phyloP scores from a whole-genome alignment of 2,113 vertebrate species.

The Xiphophorus couchianus region DNA sequence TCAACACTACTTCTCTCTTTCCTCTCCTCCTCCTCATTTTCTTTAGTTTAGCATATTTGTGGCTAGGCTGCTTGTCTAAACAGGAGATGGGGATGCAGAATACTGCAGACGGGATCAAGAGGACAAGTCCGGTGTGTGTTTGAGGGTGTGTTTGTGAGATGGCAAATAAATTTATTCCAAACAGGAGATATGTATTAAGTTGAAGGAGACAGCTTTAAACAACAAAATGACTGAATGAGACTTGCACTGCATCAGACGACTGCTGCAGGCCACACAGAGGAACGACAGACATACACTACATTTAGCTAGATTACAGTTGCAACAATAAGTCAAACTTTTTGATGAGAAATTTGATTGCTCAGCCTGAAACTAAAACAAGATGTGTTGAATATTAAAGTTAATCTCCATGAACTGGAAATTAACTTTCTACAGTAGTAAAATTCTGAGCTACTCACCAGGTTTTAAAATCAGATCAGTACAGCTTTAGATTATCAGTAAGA shows the following conservation, averaged over 20 bases:
- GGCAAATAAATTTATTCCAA: conserved; percentile 47
- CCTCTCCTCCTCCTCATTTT: conserved; percentile 48
- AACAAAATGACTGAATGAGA: conserved; percentile 47
- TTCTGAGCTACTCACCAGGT: too few relatives aligned
- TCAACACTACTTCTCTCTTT: conserved; percentile 43
- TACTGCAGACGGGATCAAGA: conserved; percentile 71
- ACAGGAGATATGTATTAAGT: conserved; percentile 53
- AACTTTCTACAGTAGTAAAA: too few relatives aligned
- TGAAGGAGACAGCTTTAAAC: conserved; percentile 44
- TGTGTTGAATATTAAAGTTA: too few relatives aligned
- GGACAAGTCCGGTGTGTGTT: conserved; percentile 53
- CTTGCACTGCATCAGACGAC: conserved; percentile 31
- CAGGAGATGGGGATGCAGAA: conserved; percentile 77
- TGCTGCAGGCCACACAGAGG: conserved; percentile 13
- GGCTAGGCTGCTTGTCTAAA: conserved; percentile 74
- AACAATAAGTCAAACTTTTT: too few relatives aligned
- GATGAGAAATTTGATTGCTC: too few relatives aligned
- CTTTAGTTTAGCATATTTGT: conserved; percentile 80
- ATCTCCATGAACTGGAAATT: too few relatives aligned
- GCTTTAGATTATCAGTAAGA: too few relatives aligned
- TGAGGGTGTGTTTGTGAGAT: conserved; percentile 16
- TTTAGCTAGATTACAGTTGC: neutral
- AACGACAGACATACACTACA: neutral
- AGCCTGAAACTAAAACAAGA: too few relatives aligned
- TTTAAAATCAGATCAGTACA: too few relatives aligned